phyloP scores from a whole-genome alignment of 35 echinoderm and acorn worm species.

The Diadema setosum region DNA sequence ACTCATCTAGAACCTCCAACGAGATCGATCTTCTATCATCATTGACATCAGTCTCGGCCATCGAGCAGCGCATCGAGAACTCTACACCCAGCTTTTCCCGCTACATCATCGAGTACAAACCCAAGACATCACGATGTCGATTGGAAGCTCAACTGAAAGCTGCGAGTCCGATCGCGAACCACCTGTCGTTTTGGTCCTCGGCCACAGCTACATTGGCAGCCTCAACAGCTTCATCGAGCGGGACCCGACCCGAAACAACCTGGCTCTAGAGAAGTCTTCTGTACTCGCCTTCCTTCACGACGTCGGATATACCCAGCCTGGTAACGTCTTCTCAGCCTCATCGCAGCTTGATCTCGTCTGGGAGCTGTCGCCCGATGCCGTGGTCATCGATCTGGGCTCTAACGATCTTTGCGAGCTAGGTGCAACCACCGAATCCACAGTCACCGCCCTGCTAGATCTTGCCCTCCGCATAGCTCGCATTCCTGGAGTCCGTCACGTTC shows the following conservation, averaged over 20 bases:
- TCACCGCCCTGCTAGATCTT: background rate
- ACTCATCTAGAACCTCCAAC: too few relatives aligned
- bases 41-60: too few relatives aligned
- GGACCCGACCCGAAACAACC: background rate
- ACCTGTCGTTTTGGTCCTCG: background rate
- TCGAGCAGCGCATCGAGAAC: too few relatives aligned
- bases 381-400: background rate
- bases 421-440: background rate
- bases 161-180: background rate
- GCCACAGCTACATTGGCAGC: background rate
- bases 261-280: background rate
- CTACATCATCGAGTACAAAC: too few relatives aligned
- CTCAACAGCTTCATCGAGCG: background rate
- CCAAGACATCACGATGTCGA: background rate
- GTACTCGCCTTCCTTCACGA: background rate
- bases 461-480: background rate
- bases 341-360: conserved; percentile 2
- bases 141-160: background rate
- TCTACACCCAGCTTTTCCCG: too few relatives aligned
- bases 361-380: background rate
- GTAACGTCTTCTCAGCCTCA: background rate
- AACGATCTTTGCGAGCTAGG: background rate
- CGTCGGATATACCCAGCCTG: background rate
- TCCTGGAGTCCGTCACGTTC: background rate
- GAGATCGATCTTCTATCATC: too few relatives aligned